Percentiles rank a stretch among this genome's conserved stretches.
These are phyloP conservation scores for Hipposideros armiger DNA, from an alignment of 2,113 vertebrate genomes.

Conservation along the genomic window DNA sequence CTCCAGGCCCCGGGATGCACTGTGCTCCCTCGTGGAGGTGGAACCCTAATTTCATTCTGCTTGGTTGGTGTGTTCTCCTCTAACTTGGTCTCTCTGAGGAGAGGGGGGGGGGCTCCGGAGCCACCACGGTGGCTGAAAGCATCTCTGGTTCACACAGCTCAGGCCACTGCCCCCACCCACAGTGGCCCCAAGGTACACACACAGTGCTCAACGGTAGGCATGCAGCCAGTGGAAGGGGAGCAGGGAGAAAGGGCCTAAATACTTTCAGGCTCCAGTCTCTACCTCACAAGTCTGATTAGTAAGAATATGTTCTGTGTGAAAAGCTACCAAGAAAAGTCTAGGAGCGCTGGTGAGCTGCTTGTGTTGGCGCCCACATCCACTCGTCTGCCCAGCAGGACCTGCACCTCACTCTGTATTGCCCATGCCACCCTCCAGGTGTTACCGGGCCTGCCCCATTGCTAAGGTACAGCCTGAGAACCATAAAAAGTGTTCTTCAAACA, in stretches of 20 bases:
- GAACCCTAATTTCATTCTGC: neutral
- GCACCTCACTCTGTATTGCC: neutral
- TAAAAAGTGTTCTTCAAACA: neutral
- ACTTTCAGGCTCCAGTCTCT: neutral
- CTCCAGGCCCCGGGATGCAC: neutral
- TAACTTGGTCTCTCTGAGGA: neutral
- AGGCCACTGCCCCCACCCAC: neutral
- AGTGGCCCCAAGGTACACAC: neutral
- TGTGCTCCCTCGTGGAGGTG: neutral
- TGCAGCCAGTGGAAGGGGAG: neutral
- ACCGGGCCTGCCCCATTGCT: neutral
- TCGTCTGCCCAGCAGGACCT: neutral
- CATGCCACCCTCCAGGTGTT: neutral
- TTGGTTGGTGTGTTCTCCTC: neutral
- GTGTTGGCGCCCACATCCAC: neutral
- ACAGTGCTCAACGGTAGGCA: neutral
- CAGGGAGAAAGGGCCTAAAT: neutral
- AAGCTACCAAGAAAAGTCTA: constrained; percentile 42
- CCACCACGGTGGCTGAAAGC: neutral
- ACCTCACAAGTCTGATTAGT: neutral
- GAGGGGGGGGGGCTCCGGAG: neutral
- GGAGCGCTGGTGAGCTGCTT: neutral
- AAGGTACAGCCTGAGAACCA: neutral
- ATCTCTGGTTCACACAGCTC: neutral
- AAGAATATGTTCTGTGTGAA: neutral